Conservation (phyloP, 92 coral and sea anemone genomes). For the Meandrina meandrites region DNA sequence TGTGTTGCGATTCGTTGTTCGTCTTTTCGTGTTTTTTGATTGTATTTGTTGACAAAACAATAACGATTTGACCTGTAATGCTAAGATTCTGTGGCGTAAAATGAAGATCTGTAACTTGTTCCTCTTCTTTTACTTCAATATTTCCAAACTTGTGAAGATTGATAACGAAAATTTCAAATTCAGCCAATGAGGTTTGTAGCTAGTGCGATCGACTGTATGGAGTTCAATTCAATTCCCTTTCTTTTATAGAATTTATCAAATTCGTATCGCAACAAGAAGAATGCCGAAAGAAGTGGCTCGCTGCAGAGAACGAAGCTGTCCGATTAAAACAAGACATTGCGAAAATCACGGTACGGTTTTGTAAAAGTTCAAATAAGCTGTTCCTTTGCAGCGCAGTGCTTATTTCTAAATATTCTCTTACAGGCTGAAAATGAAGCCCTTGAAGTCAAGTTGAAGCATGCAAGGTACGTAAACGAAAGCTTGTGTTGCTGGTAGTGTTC, state of each 20-base stretch:
- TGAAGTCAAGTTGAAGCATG: slow-evolving; percentile 92
- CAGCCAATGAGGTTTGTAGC: neutral
- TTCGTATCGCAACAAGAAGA: slow-evolving; percentile 96
- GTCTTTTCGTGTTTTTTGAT: neutral
- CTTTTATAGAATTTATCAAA: slow-evolving; percentile 80
- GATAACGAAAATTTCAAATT: neutral
- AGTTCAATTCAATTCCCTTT: neutral
- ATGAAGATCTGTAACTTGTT: too few species aligned
- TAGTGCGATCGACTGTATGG: neutral
- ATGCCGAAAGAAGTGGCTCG: slow-evolving; percentile 93
- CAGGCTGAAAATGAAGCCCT: slow-evolving; percentile 97
- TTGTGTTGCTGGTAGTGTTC: neutral
- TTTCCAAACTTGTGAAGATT: neutral
- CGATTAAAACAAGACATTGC: slow-evolving; percentile 82
- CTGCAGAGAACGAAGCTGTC: slow-evolving; percentile 74
- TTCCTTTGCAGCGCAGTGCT: too few species aligned
- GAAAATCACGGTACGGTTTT: slow-evolving; percentile 73
- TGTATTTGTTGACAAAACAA: neutral
- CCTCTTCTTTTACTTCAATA: neutral
- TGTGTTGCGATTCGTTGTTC: neutral
- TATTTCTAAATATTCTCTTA: slow-evolving; percentile 12
- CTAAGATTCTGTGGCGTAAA: neutral
- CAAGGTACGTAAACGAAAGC: slow-evolving; percentile 62
- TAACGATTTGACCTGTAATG: neutral
- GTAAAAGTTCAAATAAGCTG: neutral